phyloP scores from a whole-genome alignment of 1,140 invertebrate species.

The Chrysoperla carnea region DNA sequence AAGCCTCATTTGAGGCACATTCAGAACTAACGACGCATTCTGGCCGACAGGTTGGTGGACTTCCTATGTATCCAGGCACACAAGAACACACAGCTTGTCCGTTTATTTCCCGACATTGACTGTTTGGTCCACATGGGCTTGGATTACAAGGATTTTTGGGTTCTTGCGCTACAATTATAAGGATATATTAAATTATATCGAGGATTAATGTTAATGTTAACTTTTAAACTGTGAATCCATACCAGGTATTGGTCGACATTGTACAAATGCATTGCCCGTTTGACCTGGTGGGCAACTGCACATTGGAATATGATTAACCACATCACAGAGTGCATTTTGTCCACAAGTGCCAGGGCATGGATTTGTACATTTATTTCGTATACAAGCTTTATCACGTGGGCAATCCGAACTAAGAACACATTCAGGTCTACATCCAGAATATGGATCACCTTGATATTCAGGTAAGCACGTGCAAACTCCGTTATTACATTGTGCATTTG shows the following conservation, averaged over 20 bases:
- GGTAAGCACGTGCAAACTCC: constrained; percentile 40
- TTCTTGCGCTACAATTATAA: constrained; percentile 9
- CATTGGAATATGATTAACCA: constrained; percentile 49
- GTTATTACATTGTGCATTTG: constrained; percentile 55
- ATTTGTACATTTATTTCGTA: constrained; percentile 51
- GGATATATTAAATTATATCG: neutral
- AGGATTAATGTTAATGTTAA: constrained; percentile 21
- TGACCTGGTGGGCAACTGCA: constrained; percentile 49
- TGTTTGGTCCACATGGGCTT: constrained; percentile 46
- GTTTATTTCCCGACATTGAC: constrained; percentile 40
- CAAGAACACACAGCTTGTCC: constrained; percentile 45
- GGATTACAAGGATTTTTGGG: constrained; percentile 39
- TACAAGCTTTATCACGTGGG: constrained; percentile 43
- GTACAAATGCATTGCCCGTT: constrained; percentile 36
- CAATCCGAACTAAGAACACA: constrained; percentile 57
- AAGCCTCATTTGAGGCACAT: constrained; percentile 42
- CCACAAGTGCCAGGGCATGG: constrained; percentile 59
- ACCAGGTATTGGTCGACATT: constrained; percentile 27
- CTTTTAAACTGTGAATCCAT: constrained; percentile 23
- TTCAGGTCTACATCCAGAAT: constrained; percentile 43
- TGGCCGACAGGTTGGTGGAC: constrained; percentile 42
- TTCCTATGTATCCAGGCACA: constrained; percentile 36
- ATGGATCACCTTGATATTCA: constrained; percentile 48
- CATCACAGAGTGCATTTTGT: constrained; percentile 49
- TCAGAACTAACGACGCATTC: constrained; percentile 48